Base-by-base conservation (phyloP, 2,888 invertebrate genomes). In the Pelosia muscerda region DNA sequence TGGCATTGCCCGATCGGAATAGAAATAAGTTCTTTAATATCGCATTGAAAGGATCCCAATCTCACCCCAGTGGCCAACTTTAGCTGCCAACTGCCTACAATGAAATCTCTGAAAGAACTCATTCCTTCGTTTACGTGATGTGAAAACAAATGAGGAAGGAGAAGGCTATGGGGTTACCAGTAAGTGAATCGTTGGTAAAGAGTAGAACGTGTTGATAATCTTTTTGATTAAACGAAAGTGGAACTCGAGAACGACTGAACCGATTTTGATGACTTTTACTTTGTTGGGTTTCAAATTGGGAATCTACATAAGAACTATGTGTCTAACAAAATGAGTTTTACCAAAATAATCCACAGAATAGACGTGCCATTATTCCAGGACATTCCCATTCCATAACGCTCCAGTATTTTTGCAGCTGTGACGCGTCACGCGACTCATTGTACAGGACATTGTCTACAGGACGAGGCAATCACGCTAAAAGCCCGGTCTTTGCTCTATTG, bases 391-490 rank as follows among this genome's bases (percentile, higher is more conserved):
- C 38, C 56, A 62, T 62, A 42, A 49, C 28, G 25, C 66, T 11
- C 31, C 54, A 55, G 55, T 53, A 61, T 58, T 63, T 28, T 15
- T 9, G 10, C n/a, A 25, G 42, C 22, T 22, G n/a, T 38, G 59
- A 56, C 64, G 42, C 57, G 25, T 57, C 26, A 13, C 23, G 56
- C 57, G 31, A 22, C 10, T 58, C 72, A 66, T 69, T 71, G 66
- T 63, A 26, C 56, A 53, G 38, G 56, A 77, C 81, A 76, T 77
- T 78, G 38, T 6, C 64, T 42, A 57, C 53, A 67, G 49, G 65
- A 65, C 69, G 65, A 68, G 70, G 77, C 76, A 80, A 80, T 80
- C 81, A 65, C 42, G 60, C 77, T 80, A 80, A 80, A 76, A 80
- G 80, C 80, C 56, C 34, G 57, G 28, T 53, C n/a, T 22, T 42